Base-by-base conservation (phyloP, 2,888 invertebrate genomes). In the Drosophila kuntzei region DNA sequence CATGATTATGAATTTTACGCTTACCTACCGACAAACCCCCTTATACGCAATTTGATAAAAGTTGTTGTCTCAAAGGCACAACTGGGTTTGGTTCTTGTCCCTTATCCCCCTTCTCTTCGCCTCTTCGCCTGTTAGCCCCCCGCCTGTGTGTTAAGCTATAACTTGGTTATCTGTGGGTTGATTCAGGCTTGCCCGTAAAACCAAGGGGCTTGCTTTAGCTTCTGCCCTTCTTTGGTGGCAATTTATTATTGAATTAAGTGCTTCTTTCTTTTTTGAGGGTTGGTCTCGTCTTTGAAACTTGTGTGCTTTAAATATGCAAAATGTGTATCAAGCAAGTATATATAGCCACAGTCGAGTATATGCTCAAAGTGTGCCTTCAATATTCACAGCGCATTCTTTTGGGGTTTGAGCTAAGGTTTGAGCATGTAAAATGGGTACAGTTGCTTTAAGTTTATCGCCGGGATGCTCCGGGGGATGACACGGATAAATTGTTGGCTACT, bases 1-100 rank as follows among this genome's bases (percentile, higher is more conserved):
- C 89, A 74, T 82, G 90, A 89, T 91, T 90, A 90, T 89, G 86
- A 90, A 91, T 91, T 90, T 91, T 89, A 90, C 90, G 91, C 90
- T 90, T 88, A 90, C 91, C 91, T 90, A 80, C 89, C 66, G 80
- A 80, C 89, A 89, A 89, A 87, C 90, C 91, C 89, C 79, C 89
- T 79, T 70, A 79, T 76, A 85, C 79, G 64, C 79, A 81, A 80
- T 85, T 85, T 84, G 80, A 86, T 76, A 66, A 78, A 76, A 79
- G 76, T 79, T 82, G 78, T 83, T 77, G 77, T 79, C 78, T 78
- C 75, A 78, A 64, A 83, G 81, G 81, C 81, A 70, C 80, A 78
- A 83, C 75, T 70, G 84, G 84, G 87, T 78, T 71, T 64, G 76
- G 49, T 51, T 67, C 43, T 64, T 39, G 20, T n/a, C 29, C 36